These are phyloP conservation scores for Crocodylus rhombifer DNA, from an alignment of 2,797 vertebrate species.

Conservation along the genomic window DNA sequence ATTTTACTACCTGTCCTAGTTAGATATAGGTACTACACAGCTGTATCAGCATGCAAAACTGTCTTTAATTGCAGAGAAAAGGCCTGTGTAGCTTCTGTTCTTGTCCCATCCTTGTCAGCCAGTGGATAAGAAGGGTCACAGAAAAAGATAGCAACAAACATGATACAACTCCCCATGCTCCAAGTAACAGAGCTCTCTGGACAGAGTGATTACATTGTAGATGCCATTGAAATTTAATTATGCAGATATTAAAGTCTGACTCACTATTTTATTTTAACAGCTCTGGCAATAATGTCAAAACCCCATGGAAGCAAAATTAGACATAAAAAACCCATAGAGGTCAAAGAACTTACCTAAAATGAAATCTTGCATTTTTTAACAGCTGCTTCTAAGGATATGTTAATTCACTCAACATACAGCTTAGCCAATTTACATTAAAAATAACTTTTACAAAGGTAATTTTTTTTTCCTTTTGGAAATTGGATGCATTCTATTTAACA, in stretches of 20 bases:
- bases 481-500: neutral
- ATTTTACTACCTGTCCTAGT: neutral
- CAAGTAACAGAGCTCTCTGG: neutral
- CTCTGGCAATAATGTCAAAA: conserved; percentile 20
- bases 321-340: conserved; percentile 22
- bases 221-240: conserved; percentile 31
- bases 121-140: neutral
- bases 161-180: fast-evolving
- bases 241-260: neutral
- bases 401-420: conserved; percentile 21
- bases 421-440: conserved; percentile 15
- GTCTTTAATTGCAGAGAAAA: neutral
- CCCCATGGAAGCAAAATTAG: conserved; percentile 33
- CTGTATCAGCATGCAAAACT: neutral
- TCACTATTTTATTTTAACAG: conserved; percentile 13
- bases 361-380: conserved; percentile 34
- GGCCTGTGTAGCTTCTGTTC: neutral
- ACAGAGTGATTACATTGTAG: neutral
- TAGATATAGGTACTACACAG: neutral
- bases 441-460: conserved; percentile 18
- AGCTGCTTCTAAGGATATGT: conserved; percentile 28
- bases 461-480: neutral
- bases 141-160: neutral
- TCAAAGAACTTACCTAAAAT: conserved; percentile 41
- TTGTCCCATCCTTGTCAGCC: neutral